Evolutionary conservation across 2,113 vertebrate species (phyloP).

Genomic region (Rousettus leschenaultii): DNA sequence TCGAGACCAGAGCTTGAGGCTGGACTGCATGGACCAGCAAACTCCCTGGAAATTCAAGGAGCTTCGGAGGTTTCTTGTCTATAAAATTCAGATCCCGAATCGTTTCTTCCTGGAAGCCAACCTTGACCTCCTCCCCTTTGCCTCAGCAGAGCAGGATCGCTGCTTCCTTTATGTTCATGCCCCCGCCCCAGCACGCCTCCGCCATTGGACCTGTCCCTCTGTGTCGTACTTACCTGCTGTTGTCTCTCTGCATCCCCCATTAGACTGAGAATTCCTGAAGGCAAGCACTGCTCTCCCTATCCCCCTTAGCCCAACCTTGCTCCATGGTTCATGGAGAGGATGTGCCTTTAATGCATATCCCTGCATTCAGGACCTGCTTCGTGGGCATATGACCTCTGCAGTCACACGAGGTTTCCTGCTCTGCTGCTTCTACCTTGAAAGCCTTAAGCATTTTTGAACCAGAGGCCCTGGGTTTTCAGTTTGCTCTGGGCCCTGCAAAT

Average conservation of each 20-base stretch:
- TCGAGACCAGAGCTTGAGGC: neutral
- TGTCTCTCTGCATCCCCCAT: neutral
- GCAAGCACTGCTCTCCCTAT: neutral
- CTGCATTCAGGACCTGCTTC: neutral
- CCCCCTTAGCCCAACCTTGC: neutral
- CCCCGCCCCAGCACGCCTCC: fast-evolving
- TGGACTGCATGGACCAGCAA: neutral
- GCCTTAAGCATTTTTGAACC: neutral
- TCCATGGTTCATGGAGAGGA: neutral
- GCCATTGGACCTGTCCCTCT: neutral
- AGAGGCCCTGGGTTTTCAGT: neutral
- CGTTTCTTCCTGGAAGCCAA: neutral
- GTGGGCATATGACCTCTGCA: fast-evolving
- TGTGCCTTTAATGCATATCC: neutral
- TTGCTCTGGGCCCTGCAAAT: neutral
- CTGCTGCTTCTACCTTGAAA: neutral
- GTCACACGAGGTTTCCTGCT: fast-evolving
- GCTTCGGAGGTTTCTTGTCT: fast-evolving
- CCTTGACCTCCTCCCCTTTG: neutral
- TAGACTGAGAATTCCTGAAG: neutral
- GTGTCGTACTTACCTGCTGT: neutral
- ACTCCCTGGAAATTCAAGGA: neutral
- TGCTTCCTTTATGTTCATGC: neutral
- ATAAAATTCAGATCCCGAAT: neutral
- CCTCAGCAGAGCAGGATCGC: neutral